Evolutionary conservation across 2,113 vertebrate species (phyloP).

Genomic region (Myiopsitta monachus): DNA sequence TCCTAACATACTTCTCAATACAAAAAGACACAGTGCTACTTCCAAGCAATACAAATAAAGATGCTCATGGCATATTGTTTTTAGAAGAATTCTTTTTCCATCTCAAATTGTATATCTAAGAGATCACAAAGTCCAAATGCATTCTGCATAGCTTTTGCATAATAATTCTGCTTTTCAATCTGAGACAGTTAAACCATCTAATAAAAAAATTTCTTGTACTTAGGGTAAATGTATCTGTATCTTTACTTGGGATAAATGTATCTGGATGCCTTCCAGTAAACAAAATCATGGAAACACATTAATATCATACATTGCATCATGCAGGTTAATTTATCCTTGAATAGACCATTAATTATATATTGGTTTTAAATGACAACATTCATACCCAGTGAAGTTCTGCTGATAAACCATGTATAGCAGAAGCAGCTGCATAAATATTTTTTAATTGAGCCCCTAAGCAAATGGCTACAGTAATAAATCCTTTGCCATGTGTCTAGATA

Average conservation of each 20-base stretch:
- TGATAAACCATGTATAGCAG: slow-evolving; percentile 7
- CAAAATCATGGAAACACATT: not conserved
- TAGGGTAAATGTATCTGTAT: not conserved
- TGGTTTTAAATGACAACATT: slow-evolving; percentile 3
- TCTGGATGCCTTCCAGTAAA: not conserved
- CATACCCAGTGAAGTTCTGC: not conserved
- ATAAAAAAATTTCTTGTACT: not conserved
- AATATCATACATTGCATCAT: not conserved
- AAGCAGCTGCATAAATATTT: slow-evolving; percentile 29
- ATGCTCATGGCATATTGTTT: not conserved
- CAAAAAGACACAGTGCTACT: not conserved
- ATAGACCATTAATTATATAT: not conserved
- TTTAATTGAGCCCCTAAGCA: slow-evolving; percentile 4
- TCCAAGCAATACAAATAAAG: not conserved
- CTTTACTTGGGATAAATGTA: no score
- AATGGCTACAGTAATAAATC: not conserved
- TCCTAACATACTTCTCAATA: not conserved
- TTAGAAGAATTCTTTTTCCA: not conserved
- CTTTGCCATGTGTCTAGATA: not conserved
- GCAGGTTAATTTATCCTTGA: not conserved
- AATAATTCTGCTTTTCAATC: not conserved
- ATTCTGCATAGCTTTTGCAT: not conserved
- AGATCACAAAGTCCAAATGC: not conserved
- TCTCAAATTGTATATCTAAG: not conserved
- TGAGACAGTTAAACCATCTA: not conserved